These are phyloP conservation scores for Candoia aspera DNA, from an alignment of 2,113 vertebrate species.

Conservation along the genomic window DNA sequence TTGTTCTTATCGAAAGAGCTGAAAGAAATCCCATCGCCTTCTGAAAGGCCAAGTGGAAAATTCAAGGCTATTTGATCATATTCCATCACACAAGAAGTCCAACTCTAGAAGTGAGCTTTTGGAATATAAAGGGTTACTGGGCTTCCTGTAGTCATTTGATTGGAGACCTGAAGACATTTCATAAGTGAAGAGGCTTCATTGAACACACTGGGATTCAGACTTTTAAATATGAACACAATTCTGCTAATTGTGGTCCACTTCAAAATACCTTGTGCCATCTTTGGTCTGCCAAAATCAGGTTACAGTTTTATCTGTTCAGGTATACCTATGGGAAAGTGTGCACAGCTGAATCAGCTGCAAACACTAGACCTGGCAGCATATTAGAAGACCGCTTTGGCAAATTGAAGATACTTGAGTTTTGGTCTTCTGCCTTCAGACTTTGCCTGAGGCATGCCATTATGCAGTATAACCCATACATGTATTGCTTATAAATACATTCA, in stretches of 20 bases:
- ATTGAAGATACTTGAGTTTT: slow-evolving; percentile 11
- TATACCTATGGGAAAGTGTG: background rate
- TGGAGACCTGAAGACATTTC: background rate
- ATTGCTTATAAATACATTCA: slow-evolving; percentile 16
- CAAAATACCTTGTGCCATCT: background rate
- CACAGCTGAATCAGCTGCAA: background rate
- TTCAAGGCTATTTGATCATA: background rate
- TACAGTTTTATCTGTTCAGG: background rate
- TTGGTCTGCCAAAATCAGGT: background rate
- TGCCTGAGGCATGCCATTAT: background rate
- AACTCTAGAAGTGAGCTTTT: background rate
- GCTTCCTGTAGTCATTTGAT: background rate
- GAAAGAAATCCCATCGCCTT: background rate
- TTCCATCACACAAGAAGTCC: background rate
- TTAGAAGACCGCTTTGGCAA: slow-evolving; percentile 2
- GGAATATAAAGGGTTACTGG: background rate
- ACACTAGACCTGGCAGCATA: background rate
- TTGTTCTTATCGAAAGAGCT: background rate
- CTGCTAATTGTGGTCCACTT: no score
- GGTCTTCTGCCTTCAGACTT: background rate
- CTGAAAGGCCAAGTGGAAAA: background rate
- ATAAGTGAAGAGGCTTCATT: background rate
- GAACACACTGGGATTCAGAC: background rate
- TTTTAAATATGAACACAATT: background rate
- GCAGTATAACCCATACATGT: background rate